Evolutionary conservation across 2,797 vertebrate genomes (phyloP), one percentile per base, ranked within the genome.

Genomic region (Hippocampus kuda): DNA sequence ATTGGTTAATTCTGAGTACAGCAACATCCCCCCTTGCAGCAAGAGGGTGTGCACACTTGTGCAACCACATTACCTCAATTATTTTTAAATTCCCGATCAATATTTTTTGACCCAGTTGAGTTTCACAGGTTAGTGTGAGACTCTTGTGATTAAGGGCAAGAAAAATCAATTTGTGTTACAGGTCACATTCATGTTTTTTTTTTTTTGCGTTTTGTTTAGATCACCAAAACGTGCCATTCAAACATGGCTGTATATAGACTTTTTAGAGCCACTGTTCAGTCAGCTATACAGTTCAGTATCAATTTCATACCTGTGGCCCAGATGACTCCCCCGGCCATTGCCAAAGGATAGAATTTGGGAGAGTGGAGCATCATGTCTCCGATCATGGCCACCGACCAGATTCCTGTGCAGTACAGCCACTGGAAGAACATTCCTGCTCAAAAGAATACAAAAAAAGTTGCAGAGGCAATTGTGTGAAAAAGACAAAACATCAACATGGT

Each of bases 401-500:
- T 91, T 0, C 93, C 90, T 51, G 93, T 88, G 85, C 94, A 96
- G 66, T 88, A 89, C n/a, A 97, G 84, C 95, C 96, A 98, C 8
- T 97, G 94, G 66, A 95, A 96, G 80, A 97, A 98, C 93, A 98
- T 93, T 11, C 95, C 95, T 98, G 72, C 18, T 44, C 42, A 27
- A 27, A 7, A 65, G 9, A 65, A 48, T 5, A 30, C 42, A 24
- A 62, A 10, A 26, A 61, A 61, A 38, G 59, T 64, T 16, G 42
- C 62, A 5, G 2, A 46, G 30, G 16, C 59, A 38, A 61, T 38
- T 8, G 18, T 61, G 59, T 38, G 59, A 8, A 38, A 38, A 38
- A 30, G 16, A 34, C 30, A 61, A 61, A 34, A 3, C 5, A 34
- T 4, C 16, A 27, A 18, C 26, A 15, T 59, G 5, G 11, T 7